Percentiles rank a stretch among this genome's conserved stretches.
Conservation (phyloP, 1,140 invertebrate genomes). For the Hyphantria cunea region DNA sequence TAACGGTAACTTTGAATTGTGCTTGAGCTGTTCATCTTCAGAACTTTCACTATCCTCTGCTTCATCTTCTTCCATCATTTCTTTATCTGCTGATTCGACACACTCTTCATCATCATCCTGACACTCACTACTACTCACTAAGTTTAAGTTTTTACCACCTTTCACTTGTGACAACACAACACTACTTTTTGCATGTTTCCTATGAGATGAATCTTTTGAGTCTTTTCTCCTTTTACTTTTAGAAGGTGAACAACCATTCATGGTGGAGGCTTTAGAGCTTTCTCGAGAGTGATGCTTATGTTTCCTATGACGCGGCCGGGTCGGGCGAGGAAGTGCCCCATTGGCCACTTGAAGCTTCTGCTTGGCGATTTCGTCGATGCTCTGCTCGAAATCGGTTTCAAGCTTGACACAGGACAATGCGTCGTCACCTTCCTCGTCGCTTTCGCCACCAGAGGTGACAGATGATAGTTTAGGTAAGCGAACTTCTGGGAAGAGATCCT, state of each 20-base stretch:
- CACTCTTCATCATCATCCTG: constrained; percentile 36
- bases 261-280: constrained; percentile 52
- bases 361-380: constrained; percentile 74
- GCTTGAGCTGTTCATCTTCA: constrained; percentile 73
- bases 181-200: constrained; percentile 51
- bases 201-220: constrained; percentile 56
- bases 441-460: constrained; percentile 46
- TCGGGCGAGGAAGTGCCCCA: constrained; percentile 51
- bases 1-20: constrained; percentile 76
- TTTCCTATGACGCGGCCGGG: constrained; percentile 63
- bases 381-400: constrained; percentile 80
- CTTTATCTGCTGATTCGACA: constrained; percentile 45
- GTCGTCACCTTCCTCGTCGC: constrained; percentile 47
- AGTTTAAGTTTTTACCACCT: constrained; percentile 79
- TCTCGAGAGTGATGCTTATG: constrained; percentile 70
- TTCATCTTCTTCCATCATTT: constrained; percentile 47
- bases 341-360: constrained; percentile 63
- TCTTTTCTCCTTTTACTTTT: constrained; percentile 70
- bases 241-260: constrained; percentile 68
- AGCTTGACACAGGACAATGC: constrained; percentile 70
- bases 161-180: constrained; percentile 67
- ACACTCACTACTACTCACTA: constrained; percentile 79
- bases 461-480: constrained; percentile 50
- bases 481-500: constrained; percentile 73
- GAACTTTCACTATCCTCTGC: constrained; percentile 71